These are phyloP conservation scores for Thamnophis sirtalis DNA, from an alignment of 2,113 vertebrate species.

Conservation along the genomic window DNA sequence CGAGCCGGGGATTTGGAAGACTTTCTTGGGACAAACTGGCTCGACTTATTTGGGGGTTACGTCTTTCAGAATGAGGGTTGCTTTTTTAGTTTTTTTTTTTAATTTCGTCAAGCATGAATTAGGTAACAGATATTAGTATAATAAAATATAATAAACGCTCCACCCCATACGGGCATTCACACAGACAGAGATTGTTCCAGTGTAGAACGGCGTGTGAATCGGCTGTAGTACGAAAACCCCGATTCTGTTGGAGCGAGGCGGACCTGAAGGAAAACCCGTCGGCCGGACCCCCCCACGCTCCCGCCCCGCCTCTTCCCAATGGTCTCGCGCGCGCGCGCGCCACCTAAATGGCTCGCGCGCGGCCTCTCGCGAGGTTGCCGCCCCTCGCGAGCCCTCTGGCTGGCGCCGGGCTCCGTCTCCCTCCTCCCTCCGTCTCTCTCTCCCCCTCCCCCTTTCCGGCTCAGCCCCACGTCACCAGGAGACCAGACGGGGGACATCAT, in stretches of 20 bases:
- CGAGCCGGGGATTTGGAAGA: background rate
- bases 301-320: no score
- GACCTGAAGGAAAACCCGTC: background rate
- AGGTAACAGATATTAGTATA: no score
- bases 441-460: background rate
- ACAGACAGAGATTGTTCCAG: no score
- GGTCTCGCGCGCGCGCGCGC: background rate
- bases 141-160: no score
- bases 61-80: background rate
- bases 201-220: background rate
- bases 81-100: background rate
- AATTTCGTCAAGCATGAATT: no score
- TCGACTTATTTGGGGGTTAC: background rate
- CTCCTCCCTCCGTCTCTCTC: background rate
- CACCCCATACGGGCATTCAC: background rate
- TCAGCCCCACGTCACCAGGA: slow-evolving; percentile 71
- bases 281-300: background rate
- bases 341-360: slow-evolving; percentile 48
- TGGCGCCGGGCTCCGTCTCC: slow-evolving; percentile 17
- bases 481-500: slow-evolving; percentile 85
- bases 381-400: slow-evolving; percentile 8
- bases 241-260: background rate
- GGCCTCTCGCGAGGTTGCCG: slow-evolving; percentile 59
- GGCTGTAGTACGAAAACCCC: background rate
- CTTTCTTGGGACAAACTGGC: background rate